Evolutionary conservation across 2,113 vertebrate genomes (phyloP).

Genomic region (Columba livia): DNA sequence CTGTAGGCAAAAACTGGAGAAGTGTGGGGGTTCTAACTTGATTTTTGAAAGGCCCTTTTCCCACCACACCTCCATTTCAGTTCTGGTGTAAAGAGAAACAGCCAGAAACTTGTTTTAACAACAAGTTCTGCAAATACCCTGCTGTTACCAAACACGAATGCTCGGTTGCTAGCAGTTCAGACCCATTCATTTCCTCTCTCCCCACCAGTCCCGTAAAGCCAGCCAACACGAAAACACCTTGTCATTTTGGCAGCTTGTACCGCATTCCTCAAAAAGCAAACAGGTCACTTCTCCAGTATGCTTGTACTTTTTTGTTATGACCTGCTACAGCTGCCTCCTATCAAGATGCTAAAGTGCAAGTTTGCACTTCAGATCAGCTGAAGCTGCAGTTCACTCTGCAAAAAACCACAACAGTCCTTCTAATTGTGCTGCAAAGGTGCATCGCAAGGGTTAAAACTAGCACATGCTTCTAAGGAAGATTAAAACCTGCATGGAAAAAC

Average conservation of each 20-base stretch:
- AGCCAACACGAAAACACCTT: neutral
- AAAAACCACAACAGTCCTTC: neutral
- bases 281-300: neutral
- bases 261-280: neutral
- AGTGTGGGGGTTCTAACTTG: rapidly evolving
- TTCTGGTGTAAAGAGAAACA: neutral
- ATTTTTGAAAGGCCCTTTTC: neutral
- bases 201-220: neutral
- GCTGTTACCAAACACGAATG: neutral
- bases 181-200: neutral
- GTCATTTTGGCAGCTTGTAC: neutral
- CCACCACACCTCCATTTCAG: neutral
- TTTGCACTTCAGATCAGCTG: neutral
- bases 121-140: neutral
- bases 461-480: neutral
- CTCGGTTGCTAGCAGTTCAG: neutral
- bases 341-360: neutral
- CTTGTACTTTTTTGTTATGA: neutral
- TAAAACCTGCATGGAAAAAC: neutral
- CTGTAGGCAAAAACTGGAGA: neutral
- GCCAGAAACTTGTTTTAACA: neutral
- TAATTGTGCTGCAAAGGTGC: neutral
- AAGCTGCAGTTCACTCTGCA: neutral
- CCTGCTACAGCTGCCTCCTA: neutral
- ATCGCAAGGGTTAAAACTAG: neutral